Percentiles rank a stretch among this genome's conserved stretches.
Evolutionary conservation across 2,113 vertebrate species (phyloP).

Genomic region (Lepidiolamprologus cunningtoni): DNA sequence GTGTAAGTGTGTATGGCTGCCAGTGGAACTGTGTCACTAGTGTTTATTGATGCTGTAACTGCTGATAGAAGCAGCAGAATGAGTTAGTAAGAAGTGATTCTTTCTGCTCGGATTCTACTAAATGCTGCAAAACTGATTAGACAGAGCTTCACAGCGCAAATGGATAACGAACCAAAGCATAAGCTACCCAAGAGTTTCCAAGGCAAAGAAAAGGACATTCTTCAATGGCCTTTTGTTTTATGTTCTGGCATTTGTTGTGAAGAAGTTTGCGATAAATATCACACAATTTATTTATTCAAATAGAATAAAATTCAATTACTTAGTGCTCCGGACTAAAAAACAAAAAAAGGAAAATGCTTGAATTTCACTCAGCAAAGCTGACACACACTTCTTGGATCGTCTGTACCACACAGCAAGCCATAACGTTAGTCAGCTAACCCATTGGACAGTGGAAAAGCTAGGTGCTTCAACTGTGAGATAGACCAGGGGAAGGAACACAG

Average conservation of each 20-base stretch:
- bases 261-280: background rate
- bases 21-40: background rate
- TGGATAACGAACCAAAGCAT: background rate
- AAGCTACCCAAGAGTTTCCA: background rate
- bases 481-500: background rate
- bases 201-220: background rate
- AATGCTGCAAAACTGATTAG: background rate
- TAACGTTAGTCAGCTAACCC: background rate
- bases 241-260: background rate
- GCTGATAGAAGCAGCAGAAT: background rate
- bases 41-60: background rate
- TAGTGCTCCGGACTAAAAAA: background rate
- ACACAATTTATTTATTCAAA: background rate
- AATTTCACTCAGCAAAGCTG: background rate
- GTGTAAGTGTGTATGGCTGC: background rate
- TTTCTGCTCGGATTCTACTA: background rate
- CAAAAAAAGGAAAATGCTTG: background rate
- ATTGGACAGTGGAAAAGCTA: background rate
- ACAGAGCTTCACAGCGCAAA: background rate
- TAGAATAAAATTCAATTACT: background rate
- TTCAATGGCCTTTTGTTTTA: background rate
- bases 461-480: background rate
- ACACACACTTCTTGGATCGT: background rate
- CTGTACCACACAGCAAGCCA: background rate
- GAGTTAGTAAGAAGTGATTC: background rate